Conservation (phyloP, 2,113 vertebrate genomes). For the Serinus canaria region DNA sequence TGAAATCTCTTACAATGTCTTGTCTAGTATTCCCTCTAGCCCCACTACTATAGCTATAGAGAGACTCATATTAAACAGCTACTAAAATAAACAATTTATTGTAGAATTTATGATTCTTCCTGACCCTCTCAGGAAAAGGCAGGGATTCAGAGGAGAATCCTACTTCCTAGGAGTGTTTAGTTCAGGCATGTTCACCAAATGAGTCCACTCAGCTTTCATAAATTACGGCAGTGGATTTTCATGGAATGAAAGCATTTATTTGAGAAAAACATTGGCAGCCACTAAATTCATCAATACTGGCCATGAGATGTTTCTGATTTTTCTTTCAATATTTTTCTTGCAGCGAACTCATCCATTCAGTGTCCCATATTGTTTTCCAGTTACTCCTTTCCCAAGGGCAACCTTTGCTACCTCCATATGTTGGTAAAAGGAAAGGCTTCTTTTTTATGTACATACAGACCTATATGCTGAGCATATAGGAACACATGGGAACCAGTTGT, state of each 20-base stretch:
- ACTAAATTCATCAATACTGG: background rate
- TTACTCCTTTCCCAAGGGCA: background rate
- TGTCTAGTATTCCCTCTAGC: background rate
- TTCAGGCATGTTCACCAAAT: background rate
- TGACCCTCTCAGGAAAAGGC: background rate
- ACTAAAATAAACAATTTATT: background rate
- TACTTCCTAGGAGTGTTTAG: background rate
- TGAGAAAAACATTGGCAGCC: background rate
- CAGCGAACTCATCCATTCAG: background rate
- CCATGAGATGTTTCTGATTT: background rate
- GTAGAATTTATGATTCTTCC: background rate
- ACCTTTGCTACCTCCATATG: background rate
- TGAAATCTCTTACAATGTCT: background rate
- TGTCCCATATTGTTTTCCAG: background rate
- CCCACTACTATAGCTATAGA: background rate
- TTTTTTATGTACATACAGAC: no score
- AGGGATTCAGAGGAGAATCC: background rate
- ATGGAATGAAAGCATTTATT: background rate
- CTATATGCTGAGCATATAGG: background rate
- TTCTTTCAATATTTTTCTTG: background rate
- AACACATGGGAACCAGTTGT: background rate
- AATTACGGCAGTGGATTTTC: background rate
- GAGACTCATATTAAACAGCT: background rate
- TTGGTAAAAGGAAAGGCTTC: background rate
- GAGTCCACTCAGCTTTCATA: background rate